These are phyloP conservation scores for Sebastes glaucus DNA, from an alignment of 2,797 vertebrate genomes.

Conservation along the genomic window DNA sequence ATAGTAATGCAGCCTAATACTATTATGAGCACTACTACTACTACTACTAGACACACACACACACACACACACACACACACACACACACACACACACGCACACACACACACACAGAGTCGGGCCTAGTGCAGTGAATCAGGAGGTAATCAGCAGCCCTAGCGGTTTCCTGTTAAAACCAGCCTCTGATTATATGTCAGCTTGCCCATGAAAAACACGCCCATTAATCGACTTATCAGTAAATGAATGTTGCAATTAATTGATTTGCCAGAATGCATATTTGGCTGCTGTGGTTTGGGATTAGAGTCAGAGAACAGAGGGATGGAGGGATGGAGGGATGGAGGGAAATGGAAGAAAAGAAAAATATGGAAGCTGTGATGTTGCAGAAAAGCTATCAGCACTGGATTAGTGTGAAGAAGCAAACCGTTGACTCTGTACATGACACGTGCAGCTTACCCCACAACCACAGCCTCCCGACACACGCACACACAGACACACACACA, in stretches of 20 bases:
- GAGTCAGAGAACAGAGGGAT: slow-evolving; percentile 9
- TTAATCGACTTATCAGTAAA: slow-evolving; percentile 79
- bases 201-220: slow-evolving; percentile 69
- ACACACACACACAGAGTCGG: background rate
- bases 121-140: slow-evolving; percentile 35
- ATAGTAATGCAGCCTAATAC: background rate
- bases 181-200: slow-evolving; percentile 74
- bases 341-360: background rate
- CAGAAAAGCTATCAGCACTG: slow-evolving; percentile 54
- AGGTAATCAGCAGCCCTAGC: slow-evolving; percentile 40
- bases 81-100: background rate
- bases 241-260: slow-evolving; percentile 81
- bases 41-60: background rate
- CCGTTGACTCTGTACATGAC: slow-evolving; percentile 19
- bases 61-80: background rate
- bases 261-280: slow-evolving; percentile 71
- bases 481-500: background rate
- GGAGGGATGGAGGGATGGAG: background rate
- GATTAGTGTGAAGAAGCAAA: slow-evolving; percentile 42
- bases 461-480: background rate
- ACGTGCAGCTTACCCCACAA: slow-evolving; percentile 4
- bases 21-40: background rate
- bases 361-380: slow-evolving; percentile 10
- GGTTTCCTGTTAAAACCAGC: slow-evolving; percentile 50
- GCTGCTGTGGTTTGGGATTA: slow-evolving; percentile 37